phyloP scores from a whole-genome alignment of 2,888 invertebrate genomes.

The Dasypolia templi region DNA sequence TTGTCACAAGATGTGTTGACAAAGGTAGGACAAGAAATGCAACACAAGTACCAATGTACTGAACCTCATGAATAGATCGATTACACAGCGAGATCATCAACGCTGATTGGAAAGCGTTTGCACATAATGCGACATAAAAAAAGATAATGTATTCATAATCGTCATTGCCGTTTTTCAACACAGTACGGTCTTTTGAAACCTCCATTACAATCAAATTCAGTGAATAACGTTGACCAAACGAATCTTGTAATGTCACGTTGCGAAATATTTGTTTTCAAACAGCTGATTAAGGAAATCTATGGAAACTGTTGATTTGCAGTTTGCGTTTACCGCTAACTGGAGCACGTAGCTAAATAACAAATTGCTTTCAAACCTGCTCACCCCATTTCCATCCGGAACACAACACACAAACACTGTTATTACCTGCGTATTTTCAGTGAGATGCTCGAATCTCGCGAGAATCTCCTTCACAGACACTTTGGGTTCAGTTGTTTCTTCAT shows the following conservation, averaged over 20 bases:
- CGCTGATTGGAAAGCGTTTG: slow-evolving; percentile 75
- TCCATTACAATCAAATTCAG: slow-evolving; percentile 60
- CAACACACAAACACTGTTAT: slow-evolving; percentile 67
- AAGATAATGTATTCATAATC: slow-evolving; percentile 70
- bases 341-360: slow-evolving; percentile 63
- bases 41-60: slow-evolving; percentile 46
- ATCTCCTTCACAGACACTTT: slow-evolving; percentile 96
- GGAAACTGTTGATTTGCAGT: slow-evolving; percentile 54
- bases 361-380: slow-evolving; percentile 67
- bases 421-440: slow-evolving; percentile 87
- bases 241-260: slow-evolving; percentile 68
- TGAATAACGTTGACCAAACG: slow-evolving; percentile 62
- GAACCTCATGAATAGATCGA: slow-evolving; percentile 75
- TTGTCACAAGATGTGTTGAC: slow-evolving; percentile 49
- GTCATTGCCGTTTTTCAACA: slow-evolving; percentile 72
- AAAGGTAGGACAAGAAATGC: slow-evolving; percentile 51
- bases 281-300: slow-evolving; percentile 67
- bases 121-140: slow-evolving; percentile 61
- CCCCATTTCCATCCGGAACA: slow-evolving; percentile 62
- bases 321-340: slow-evolving; percentile 52
- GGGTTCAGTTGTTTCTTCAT: slow-evolving; percentile 94
- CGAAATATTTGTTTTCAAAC: slow-evolving; percentile 67
- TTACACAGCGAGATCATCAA: slow-evolving; percentile 72
- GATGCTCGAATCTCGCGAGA: slow-evolving; percentile 94
- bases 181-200: slow-evolving; percentile 66